These are phyloP conservation scores for Pristis pectinata DNA, from an alignment of 2,797 vertebrate genomes.

Conservation along the genomic window DNA sequence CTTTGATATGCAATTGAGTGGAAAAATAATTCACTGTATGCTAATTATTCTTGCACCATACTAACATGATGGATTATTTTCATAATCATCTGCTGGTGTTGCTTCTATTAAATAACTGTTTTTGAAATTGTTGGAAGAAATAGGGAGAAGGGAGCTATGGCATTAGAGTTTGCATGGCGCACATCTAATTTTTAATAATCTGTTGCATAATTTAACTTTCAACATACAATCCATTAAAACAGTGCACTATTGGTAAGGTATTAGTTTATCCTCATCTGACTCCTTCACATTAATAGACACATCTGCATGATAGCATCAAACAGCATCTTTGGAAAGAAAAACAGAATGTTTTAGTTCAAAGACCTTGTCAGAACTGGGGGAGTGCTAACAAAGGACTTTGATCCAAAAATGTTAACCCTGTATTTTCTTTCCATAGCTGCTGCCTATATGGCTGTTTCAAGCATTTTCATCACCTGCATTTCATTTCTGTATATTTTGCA, in stretches of 20 bases:
- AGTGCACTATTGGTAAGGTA: not conserved
- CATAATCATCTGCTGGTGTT: not conserved
- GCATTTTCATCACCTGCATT: too few species aligned
- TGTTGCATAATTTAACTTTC: not conserved
- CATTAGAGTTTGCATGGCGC: not conserved
- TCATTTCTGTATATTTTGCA: too few species aligned
- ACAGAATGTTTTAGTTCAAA: too few species aligned
- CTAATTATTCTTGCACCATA: not conserved
- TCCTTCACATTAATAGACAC: not conserved
- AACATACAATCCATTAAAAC: not conserved
- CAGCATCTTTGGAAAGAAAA: too few species aligned
- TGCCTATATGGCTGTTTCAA: too few species aligned
- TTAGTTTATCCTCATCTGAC: not conserved
- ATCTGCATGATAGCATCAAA: not conserved
- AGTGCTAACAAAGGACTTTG: too few species aligned
- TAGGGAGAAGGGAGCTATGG: not conserved
- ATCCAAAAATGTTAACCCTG: too few species aligned
- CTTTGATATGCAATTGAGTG: conserved; percentile 13
- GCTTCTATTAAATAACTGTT: not conserved
- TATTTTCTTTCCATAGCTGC: too few species aligned
- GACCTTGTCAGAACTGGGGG: too few species aligned
- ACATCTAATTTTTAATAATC: not conserved
- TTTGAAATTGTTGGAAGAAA: not conserved
- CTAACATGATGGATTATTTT: conserved; percentile 3
- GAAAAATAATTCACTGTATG: conserved; percentile 10